Evolutionary conservation across 1,140 invertebrate species (phyloP).

Genomic region (Anastrepha obliqua): DNA sequence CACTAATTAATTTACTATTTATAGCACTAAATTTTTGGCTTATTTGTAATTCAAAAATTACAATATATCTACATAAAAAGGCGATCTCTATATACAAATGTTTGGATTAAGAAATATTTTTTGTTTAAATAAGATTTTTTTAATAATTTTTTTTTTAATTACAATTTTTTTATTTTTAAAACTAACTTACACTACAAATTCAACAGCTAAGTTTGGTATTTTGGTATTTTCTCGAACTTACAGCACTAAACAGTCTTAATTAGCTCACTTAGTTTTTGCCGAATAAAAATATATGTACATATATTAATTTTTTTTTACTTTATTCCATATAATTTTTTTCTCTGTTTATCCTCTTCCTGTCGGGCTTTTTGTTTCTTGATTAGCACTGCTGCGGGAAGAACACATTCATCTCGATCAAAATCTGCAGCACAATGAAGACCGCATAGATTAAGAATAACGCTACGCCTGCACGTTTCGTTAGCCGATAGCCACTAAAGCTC

Average conservation of each 20-base stretch:
- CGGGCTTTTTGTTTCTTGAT: neutral
- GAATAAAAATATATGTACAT: neutral
- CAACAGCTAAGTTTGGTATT: conserved; percentile 38
- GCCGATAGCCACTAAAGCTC: conserved; percentile 76
- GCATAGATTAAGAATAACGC: conserved; percentile 79
- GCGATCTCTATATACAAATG: neutral
- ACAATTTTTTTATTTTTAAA: neutral
- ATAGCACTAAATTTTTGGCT: conserved; percentile 22
- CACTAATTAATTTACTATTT: conserved; percentile 13
- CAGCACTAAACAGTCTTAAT: conserved; percentile 45
- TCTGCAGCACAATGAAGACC: conserved; percentile 75
- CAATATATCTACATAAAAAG: neutral
- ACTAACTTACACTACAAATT: conserved; percentile 16
- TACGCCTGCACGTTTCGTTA: conserved; percentile 78
- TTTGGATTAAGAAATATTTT: neutral
- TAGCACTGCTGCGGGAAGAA: conserved; percentile 68
- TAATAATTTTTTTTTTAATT: no score
- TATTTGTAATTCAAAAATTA: neutral
- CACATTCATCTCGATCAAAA: conserved; percentile 73
- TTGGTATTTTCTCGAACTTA: conserved; percentile 32
- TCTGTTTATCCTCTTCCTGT: neutral
- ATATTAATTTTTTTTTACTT: neutral
- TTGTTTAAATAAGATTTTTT: neutral
- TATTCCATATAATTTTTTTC: neutral
- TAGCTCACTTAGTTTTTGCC: neutral